Percentiles rank a stretch among this genome's conserved stretches.
These are phyloP conservation scores for Therioaphis trifolii DNA, from an alignment of 2,888 invertebrate species.

Conservation along the genomic window DNA sequence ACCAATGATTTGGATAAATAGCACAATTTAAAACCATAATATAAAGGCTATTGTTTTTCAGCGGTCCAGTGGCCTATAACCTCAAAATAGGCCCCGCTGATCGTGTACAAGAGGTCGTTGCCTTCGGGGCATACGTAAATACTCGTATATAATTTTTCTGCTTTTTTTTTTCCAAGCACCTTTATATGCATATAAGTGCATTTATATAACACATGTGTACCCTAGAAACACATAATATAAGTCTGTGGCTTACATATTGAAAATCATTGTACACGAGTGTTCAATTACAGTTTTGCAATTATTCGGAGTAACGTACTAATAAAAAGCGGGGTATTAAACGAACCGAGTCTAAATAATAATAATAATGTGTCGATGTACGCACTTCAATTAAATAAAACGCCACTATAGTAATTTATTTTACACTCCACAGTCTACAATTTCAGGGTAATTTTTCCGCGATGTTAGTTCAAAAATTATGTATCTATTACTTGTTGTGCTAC, in stretches of 20 bases:
- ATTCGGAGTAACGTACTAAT: neutral
- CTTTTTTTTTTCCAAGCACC: conserved; percentile 11
- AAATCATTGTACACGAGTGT: neutral
- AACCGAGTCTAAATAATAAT: neutral
- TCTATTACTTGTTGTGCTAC: neutral
- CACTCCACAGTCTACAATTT: too few relatives aligned
- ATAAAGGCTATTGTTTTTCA: conserved; percentile 26
- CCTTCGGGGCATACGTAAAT: conserved; percentile 1
- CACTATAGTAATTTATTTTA: too few relatives aligned
- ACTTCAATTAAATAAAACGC: neutral
- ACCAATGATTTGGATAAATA: neutral
- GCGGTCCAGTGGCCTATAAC: conserved; percentile 61
- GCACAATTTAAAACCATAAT: neutral
- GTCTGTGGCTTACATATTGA: neutral
- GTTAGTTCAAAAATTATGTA: neutral
- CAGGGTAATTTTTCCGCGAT: neutral
- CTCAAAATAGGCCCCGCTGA: conserved; percentile 32
- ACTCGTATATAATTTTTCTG: neutral
- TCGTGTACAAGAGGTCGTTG: conserved; percentile 52
- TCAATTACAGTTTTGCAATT: neutral
- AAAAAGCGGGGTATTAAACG: neutral
- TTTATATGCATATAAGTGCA: neutral
- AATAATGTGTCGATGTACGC: neutral
- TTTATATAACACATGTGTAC: neutral
- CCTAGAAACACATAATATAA: neutral